These are phyloP conservation scores for Plagodis dolabraria DNA, from an alignment of 2,888 invertebrate genomes.

Conservation along the genomic window DNA sequence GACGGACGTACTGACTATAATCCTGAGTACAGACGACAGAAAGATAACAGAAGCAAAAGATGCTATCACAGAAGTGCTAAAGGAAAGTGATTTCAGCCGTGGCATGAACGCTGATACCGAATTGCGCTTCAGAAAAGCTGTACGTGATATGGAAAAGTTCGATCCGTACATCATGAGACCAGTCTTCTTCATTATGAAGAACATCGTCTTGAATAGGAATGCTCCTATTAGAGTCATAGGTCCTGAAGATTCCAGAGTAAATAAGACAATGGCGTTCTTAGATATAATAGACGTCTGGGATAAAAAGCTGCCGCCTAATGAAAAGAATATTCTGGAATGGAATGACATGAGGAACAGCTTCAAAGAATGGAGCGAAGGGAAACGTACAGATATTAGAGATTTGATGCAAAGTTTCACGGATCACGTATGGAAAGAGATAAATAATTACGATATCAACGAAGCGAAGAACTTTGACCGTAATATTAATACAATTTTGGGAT, in stretches of 20 bases:
- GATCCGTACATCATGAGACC: slow-evolving; percentile 24
- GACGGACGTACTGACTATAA: slow-evolving; percentile 37
- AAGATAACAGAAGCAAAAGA: slow-evolving; percentile 46
- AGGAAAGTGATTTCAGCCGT: slow-evolving; percentile 37
- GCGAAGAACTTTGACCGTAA: slow-evolving; percentile 21
- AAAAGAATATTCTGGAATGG: slow-evolving; percentile 43
- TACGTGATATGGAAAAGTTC: slow-evolving; percentile 29
- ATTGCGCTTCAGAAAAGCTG: slow-evolving; percentile 25
- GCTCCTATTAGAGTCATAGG: slow-evolving; percentile 37
- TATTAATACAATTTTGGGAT: slow-evolving; percentile 18
- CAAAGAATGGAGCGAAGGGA: slow-evolving; percentile 37
- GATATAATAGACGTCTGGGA: slow-evolving; percentile 48
- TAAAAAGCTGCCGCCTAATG: slow-evolving; percentile 37
- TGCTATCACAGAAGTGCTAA: slow-evolving; percentile 50
- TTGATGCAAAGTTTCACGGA: slow-evolving; percentile 34
- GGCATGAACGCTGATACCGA: slow-evolving; percentile 34
- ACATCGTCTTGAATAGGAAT: slow-evolving; percentile 44
- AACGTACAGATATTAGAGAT: slow-evolving; percentile 34
- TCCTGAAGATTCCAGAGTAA: slow-evolving; percentile 24
- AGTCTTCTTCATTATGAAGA: slow-evolving; percentile 38
- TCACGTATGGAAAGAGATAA: slow-evolving; percentile 18
- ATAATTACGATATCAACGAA: slow-evolving; percentile 11
- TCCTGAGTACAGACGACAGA: slow-evolving; percentile 39
- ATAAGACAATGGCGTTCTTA: slow-evolving; percentile 49
- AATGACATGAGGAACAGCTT: slow-evolving; percentile 38